Percentiles rank a stretch among this genome's conserved stretches.
phyloP scores from a whole-genome alignment of 2,113 vertebrate genomes.

The Gallinago media region DNA sequence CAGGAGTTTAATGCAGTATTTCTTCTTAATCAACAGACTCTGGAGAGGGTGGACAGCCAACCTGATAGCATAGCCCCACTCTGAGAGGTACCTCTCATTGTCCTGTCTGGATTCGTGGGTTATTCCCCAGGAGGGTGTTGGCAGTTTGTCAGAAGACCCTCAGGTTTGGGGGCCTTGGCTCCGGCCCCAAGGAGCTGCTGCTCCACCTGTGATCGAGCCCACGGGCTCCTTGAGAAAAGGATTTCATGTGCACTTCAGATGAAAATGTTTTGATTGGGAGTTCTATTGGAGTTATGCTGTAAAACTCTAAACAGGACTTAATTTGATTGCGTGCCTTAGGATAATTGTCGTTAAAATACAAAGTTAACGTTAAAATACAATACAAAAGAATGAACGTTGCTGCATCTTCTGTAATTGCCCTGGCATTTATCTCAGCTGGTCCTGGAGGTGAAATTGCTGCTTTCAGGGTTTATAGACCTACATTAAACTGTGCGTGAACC shows the following conservation, averaged over 20 bases:
- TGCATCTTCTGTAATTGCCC: not conserved
- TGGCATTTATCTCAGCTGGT: not conserved
- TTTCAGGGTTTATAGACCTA: not conserved
- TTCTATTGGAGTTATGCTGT: not conserved
- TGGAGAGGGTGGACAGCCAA: not conserved
- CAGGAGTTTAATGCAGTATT: not conserved
- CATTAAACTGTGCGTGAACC: not conserved
- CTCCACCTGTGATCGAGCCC: not conserved
- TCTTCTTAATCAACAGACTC: not conserved
- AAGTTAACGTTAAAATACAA: not conserved
- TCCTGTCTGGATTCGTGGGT: not conserved
- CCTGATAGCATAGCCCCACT: not conserved
- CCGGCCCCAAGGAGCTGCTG: not conserved
- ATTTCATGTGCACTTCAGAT: not conserved
- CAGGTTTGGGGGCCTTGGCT: not conserved
- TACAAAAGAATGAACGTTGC: not conserved
- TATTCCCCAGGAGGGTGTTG: not conserved
- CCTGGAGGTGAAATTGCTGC: not conserved
- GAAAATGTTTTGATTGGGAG: not conserved
- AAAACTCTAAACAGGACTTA: not conserved
- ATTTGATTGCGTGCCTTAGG: not conserved
- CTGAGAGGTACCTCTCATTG: not conserved
- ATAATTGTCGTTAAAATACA: not conserved
- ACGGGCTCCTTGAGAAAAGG: not conserved
- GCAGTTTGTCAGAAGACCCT: not conserved